Base-by-base conservation (phyloP, 2,888 invertebrate species). In the Platycheirus albimanus region DNA sequence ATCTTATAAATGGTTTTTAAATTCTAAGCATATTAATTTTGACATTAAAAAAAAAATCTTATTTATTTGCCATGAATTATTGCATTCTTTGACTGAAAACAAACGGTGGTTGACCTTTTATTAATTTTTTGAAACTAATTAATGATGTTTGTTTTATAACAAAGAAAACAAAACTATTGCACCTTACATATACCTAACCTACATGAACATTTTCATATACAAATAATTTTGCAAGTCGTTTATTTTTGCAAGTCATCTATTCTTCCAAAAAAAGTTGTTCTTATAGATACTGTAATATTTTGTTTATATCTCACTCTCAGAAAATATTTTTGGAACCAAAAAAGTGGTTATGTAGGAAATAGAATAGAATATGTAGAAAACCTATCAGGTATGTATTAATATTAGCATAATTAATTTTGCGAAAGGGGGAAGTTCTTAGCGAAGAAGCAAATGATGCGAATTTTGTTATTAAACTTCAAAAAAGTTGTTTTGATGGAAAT, bases 401-500 rank as follows among this genome's bases (percentile, higher is more conserved):
- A 56, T 56, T 56, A 56, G 36, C 54, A 56, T 56, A 56, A n/a
- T 24, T 20, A 41, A 56, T 24, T 56, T 41, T 56, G 38, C 56
- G 38, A 56, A 38, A 41, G 56, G 24, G 13, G 38, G 56, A 56
- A 56, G 38, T 56, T 56, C 54, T 33, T 4, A 4, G 28, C 11
- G 36, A 38, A 33, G 20, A 41, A 38, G 10, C 24, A 24, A 7
- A 20, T 54, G 38, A 36, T 33, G 5, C 24, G 6, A 24, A 24
- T 33, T 33, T 33, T 33, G 30, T 33, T n/a, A n/a, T n/a, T 33
- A 8, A 33, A 33, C 8, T 33, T 33, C 7, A 8, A 33, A 4
- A 33, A 24, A 24, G 24, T 24, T 4, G 30, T 33, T 33, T 7
- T 6, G 30, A 6, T 3, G 30, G 30, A 33, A 33, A 24, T 6